phyloP scores from a whole-genome alignment of 1,140 invertebrate species.

The Mylabris phalerata region DNA sequence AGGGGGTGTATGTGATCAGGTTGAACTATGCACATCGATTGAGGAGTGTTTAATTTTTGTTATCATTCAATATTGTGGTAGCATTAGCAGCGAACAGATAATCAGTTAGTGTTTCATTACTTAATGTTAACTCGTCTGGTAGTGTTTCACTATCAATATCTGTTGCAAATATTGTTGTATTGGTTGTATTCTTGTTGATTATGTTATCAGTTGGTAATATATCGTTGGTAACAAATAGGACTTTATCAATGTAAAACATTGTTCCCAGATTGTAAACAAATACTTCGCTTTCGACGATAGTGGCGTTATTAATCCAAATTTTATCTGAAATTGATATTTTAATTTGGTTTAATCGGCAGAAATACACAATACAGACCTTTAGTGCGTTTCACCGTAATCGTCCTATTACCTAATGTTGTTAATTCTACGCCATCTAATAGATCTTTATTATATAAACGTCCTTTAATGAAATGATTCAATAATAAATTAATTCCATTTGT shows the following conservation, averaged over 20 bases:
- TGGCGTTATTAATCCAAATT: conserved; percentile 48
- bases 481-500: conserved; percentile 49
- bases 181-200: conserved; percentile 25
- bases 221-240: conserved; percentile 45
- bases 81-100: conserved; percentile 30
- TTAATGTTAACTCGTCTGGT: conserved; percentile 44
- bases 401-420: conserved; percentile 48
- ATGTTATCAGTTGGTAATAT: conserved; percentile 30
- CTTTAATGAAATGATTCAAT: conserved; percentile 56
- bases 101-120: conserved; percentile 32
- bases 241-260: conserved; percentile 54
- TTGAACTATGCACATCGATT: too few species aligned
- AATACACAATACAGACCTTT: not conserved
- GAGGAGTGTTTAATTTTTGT: not conserved
- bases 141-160: conserved; percentile 43
- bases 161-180: conserved; percentile 17
- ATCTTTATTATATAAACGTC: conserved; percentile 52
- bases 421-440: conserved; percentile 47
- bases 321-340: conserved; percentile 35
- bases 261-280: conserved; percentile 57
- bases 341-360: not conserved
- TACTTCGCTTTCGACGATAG: conserved; percentile 52
- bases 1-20: too few species aligned
- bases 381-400: conserved; percentile 42
- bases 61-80: conserved; percentile 7